These are phyloP conservation scores for Drepanosiphum platanoidis DNA, from an alignment of 2,888 invertebrate species.

Conservation along the genomic window DNA sequence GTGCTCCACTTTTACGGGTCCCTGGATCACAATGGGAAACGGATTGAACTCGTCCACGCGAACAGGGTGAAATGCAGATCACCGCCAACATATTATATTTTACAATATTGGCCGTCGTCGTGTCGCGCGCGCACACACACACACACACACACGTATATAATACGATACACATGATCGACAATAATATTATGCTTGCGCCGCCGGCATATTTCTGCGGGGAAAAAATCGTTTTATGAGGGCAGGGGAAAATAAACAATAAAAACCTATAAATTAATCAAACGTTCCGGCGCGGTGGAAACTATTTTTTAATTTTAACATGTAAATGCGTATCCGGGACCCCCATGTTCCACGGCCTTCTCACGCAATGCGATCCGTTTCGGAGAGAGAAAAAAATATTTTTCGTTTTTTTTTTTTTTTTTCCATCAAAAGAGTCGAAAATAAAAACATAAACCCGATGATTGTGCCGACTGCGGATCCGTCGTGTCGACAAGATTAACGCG, in stretches of 20 bases:
- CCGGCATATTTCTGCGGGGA: background rate
- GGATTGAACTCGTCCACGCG: slow-evolving; percentile 62
- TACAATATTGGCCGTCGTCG: background rate
- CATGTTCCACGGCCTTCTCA: slow-evolving; percentile 15
- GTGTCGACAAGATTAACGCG: slow-evolving; percentile 38
- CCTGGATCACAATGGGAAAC: slow-evolving; percentile 57
- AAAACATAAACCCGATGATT: slow-evolving; percentile 25
- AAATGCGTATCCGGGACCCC: slow-evolving; percentile 19
- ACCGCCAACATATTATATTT: background rate
- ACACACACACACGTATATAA: background rate
- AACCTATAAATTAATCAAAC: slow-evolving; percentile 38
- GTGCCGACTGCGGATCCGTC: background rate
- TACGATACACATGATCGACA: background rate
- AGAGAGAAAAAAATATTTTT: background rate
- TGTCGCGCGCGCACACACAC: background rate
- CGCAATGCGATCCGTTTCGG: slow-evolving; percentile 31
- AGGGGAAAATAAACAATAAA: background rate
- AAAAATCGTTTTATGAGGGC: background rate
- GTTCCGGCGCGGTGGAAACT: slow-evolving; percentile 2
- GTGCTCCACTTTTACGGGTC: slow-evolving; percentile 62
- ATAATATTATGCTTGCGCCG: background rate
- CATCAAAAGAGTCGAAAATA: slow-evolving; percentile 24
- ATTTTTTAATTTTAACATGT: slow-evolving; percentile 30
- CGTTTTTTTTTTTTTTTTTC: too few species aligned
- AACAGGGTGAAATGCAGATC: slow-evolving; percentile 43